Conservation (phyloP, 2,113 vertebrate species). For the Cariama cristata region DNA sequence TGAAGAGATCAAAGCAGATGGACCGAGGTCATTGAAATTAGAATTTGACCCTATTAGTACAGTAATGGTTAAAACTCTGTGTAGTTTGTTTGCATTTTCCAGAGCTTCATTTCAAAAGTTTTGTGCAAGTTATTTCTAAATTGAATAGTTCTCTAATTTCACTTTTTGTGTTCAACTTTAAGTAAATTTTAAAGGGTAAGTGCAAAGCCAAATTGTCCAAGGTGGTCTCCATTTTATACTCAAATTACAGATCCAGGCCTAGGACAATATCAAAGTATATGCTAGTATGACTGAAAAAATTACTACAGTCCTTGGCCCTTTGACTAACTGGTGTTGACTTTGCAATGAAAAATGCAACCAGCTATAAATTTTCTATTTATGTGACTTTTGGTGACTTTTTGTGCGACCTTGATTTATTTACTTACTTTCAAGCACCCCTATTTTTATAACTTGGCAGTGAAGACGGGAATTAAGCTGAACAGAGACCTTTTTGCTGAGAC, state of each 20-base stretch:
- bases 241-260: neutral
- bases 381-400: neutral
- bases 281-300: neutral
- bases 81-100: neutral
- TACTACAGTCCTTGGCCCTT: neutral
- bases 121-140: neutral
- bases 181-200: neutral
- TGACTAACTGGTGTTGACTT: neutral
- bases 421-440: neutral
- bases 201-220: neutral
- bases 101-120: neutral
- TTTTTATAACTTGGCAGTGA: slow-evolving; percentile 6
- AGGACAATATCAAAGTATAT: neutral
- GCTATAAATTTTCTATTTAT: neutral
- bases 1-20: neutral
- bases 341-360: neutral
- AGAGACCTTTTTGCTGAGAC: slow-evolving; percentile 4
- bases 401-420: neutral
- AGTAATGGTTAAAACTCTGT: neutral
- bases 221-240: neutral
- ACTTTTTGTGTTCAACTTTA: neutral
- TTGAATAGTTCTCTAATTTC: neutral
- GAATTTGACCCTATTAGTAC: neutral
- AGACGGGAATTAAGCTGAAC: neutral
- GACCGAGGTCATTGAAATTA: neutral